Evolutionary conservation across 2,797 vertebrate species (phyloP), one percentile per base, ranked within the genome.

Genomic region (Zalophus californianus): DNA sequence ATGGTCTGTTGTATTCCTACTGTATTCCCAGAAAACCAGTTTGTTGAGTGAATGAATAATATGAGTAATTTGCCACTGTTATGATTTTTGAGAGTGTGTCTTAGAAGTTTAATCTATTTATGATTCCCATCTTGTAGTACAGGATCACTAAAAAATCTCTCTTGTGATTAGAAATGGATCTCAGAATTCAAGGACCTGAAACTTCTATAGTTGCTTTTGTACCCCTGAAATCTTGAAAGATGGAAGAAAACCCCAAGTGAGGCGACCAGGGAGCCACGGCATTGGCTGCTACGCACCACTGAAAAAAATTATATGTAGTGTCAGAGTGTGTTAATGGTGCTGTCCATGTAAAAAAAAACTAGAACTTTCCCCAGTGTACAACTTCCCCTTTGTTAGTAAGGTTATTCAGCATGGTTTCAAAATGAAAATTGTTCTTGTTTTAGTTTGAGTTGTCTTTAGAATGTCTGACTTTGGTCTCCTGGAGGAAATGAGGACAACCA

Each of bases 391-490:
- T 86, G 35, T 58, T 38, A 15, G 66, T 48, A 90, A 86, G 15
- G 41, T 73, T 95, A 66, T 23, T 86, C 23, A 64, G 68, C 10
- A 60, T 3, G n/a, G 58, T 29, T 29, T 70, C 80, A 90, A 93
- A 90, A 82, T 16, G 29, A 93, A 95, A 95, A 77, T 2, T 58
- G 62, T 70, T 95, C 50, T 86, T 75, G 27, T 90, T 56, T 90
- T 56, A 96, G 20, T 2, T 56, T 68, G 54, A n/a, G 23, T 82
- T 82, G 7, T 68, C 14, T 73, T 66, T 66, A 27, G 15, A 89
- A 90, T 60, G 27, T 66, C 75, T 56, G 1, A 50, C 54, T 89
- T 80, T 16, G 35, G 56, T 79, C 56, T 85, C 38, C 38, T 73
- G 52, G 21, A 44, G 56, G n/a, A 86, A 92, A 93, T 35, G 58